A percentile compares a stretch with the other conserved stretches of the same genome.
Evolutionary conservation across 2,797 vertebrate genomes (phyloP).

Genomic region (Vireo griseus): DNA sequence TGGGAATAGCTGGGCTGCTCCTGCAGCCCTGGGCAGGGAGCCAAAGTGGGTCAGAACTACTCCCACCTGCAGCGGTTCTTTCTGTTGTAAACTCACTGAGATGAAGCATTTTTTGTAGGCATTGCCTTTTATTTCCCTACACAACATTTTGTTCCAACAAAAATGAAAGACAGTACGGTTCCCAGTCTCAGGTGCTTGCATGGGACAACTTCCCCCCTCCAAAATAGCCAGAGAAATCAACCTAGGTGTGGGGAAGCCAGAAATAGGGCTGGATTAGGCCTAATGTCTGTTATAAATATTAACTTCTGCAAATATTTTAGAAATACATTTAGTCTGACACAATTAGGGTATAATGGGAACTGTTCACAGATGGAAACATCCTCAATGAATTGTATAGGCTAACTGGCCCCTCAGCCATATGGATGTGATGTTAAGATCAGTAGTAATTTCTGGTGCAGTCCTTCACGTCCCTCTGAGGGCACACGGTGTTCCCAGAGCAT

Average conservation of each 20-base stretch:
- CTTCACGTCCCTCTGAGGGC: slow-evolving; percentile 34
- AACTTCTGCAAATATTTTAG: slow-evolving; percentile 51
- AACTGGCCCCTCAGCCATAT: slow-evolving; percentile 50
- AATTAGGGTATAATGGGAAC: slow-evolving; percentile 59
- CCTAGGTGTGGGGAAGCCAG: neutral
- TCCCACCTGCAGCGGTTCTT: neutral
- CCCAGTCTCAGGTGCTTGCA: neutral
- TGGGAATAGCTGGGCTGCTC: neutral
- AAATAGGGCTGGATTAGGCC: neutral
- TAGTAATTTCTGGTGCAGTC: slow-evolving; percentile 48
- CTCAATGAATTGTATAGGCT: slow-evolving; percentile 58
- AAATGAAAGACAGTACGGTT: neutral
- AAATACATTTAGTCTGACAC: slow-evolving; percentile 53
- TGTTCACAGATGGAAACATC: slow-evolving; percentile 64
- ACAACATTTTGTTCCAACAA: neutral
- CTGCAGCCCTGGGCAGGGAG: neutral
- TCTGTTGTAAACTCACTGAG: neutral
- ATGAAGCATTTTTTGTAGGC: neutral
- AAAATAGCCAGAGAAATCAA: neutral
- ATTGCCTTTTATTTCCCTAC: neutral
- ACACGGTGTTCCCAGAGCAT: slow-evolving; percentile 44
- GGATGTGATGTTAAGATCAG: slow-evolving; percentile 49
- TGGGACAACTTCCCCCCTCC: neutral
- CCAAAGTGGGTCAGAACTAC: neutral
- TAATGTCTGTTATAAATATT: slow-evolving; percentile 33